phyloP scores from a whole-genome alignment of 2,113 vertebrate species.

The Passer montanus region DNA sequence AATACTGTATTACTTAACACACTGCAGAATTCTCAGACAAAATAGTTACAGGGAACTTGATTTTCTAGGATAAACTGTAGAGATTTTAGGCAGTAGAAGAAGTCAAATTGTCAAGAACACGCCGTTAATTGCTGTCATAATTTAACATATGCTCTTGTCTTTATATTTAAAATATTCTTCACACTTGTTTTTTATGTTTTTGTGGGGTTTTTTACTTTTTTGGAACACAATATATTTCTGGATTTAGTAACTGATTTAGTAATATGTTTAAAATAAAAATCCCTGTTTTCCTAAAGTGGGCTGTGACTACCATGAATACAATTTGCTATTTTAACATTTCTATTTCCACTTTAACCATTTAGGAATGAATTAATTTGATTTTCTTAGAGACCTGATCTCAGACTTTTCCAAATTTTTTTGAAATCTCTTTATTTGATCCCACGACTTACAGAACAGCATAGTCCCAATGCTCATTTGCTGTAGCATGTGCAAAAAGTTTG shows the following conservation, averaged over 20 bases:
- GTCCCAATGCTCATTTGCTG: background rate
- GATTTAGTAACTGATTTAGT: background rate
- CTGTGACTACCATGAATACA: background rate
- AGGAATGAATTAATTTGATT: background rate
- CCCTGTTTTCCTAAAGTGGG: background rate
- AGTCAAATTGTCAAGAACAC: background rate
- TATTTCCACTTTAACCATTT: background rate
- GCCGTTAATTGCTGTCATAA: background rate
- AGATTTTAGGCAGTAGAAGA: background rate
- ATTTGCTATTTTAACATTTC: background rate
- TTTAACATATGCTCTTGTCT: background rate
- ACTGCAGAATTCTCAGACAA: background rate
- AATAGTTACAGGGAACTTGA: background rate
- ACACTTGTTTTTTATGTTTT: background rate
- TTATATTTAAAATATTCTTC: background rate
- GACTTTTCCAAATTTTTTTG: background rate
- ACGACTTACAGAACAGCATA: background rate
- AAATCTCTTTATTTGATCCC: background rate
- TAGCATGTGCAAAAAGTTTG: fast-evolving
- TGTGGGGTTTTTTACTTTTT: background rate
- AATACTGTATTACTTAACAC: background rate
- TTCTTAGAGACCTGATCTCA: background rate
- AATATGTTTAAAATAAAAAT: background rate
- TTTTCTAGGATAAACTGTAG: background rate
- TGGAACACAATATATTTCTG: background rate